Evolutionary conservation across 2,888 invertebrate genomes (phyloP).

Genomic region (Drosophila gaucha): DNA sequence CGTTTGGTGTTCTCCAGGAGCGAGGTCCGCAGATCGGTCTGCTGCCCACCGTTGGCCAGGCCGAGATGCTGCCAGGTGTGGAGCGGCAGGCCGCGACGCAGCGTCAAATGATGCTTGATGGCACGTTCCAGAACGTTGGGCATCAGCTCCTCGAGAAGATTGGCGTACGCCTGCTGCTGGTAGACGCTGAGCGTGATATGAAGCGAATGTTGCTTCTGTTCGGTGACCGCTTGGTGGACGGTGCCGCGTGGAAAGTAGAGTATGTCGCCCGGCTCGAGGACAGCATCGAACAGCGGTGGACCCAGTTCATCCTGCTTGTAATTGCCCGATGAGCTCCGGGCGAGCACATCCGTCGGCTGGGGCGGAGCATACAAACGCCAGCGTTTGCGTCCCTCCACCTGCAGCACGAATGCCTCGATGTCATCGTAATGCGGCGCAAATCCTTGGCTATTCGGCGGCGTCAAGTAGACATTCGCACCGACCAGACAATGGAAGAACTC

Average conservation of each 20-base stretch:
- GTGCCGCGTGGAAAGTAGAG: constrained; percentile 96
- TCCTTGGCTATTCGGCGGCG: constrained; percentile 97
- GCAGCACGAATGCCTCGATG: constrained; percentile 98
- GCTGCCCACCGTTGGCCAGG: constrained; percentile 87
- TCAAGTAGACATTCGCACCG: constrained; percentile 97
- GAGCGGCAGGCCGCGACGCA: constrained; percentile 92
- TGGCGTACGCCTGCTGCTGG: constrained; percentile 95
- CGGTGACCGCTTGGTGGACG: constrained; percentile 93
- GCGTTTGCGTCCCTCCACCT: constrained; percentile 97
- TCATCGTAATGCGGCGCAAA: constrained; percentile 99
- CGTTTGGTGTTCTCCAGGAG: constrained; percentile 84
- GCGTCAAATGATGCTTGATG: constrained; percentile 88
- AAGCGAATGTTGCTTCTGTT: constrained; percentile 93
- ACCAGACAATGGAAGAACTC: constrained; percentile 97
- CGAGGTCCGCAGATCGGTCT: constrained; percentile 85
- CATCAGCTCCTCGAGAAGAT: constrained; percentile 92
- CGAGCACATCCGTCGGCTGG: constrained; percentile 88
- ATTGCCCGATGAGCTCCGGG: constrained; percentile 93
- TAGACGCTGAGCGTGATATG: constrained; percentile 97
- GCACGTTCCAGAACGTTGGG: constrained; percentile 91
- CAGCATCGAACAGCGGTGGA: constrained; percentile 90
- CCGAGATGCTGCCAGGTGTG: constrained; percentile 92
- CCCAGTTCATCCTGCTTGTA: constrained; percentile 91
- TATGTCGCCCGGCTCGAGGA: constrained; percentile 93
- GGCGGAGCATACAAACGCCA: constrained; percentile 96